Evolutionary conservation across 2,113 vertebrate genomes (phyloP).

Genomic region (Poicephalus meyeri): DNA sequence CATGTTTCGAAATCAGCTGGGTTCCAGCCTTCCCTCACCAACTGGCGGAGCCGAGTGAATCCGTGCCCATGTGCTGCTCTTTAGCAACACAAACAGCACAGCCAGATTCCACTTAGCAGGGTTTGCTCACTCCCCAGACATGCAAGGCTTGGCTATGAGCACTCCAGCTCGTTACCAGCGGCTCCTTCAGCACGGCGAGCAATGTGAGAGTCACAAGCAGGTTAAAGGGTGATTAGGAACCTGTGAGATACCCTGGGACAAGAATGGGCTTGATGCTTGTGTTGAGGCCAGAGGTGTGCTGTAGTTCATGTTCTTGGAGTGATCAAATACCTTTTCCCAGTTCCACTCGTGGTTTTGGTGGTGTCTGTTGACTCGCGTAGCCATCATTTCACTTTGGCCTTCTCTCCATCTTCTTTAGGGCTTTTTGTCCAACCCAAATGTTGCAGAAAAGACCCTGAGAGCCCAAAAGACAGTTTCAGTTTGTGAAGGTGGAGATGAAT

Average conservation of each 20-base stretch:
- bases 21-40: slow-evolving; percentile 37
- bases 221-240: neutral
- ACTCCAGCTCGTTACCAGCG: rapidly evolving
- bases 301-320: rapidly evolving
- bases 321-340: neutral
- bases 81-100: slow-evolving; percentile 54
- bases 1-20: slow-evolving; percentile 25
- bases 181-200: neutral
- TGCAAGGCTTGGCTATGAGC: neutral
- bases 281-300: neutral
- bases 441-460: neutral
- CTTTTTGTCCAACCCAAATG: neutral
- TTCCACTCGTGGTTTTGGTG: neutral
- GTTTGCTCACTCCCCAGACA: slow-evolving; percentile 39
- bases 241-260: neutral
- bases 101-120: slow-evolving; percentile 26
- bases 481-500: neutral
- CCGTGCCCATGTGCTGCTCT: slow-evolving; percentile 47
- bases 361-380: neutral
- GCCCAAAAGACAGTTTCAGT: rapidly evolving
- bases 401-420: neutral
- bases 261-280: rapidly evolving
- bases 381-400: neutral
- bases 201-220: rapidly evolving
- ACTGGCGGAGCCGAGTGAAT: neutral